Evolutionary conservation across 2,113 vertebrate species (phyloP).

Genomic region (Panthera uncia): DNA sequence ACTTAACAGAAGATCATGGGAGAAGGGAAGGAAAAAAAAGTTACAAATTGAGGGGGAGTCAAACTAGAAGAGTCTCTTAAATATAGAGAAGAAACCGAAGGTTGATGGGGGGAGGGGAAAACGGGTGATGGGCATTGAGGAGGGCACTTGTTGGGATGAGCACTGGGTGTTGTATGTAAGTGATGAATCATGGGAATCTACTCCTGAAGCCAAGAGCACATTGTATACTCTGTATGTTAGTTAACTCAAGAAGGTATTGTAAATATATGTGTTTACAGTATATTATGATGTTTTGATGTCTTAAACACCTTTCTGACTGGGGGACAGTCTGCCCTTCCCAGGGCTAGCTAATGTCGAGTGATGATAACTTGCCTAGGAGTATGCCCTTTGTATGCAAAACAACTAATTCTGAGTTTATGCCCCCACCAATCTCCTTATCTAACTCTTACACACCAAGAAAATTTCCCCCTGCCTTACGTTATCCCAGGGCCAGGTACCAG

Average conservation of each 20-base stretch:
- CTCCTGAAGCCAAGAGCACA: too few species aligned
- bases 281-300: not conserved
- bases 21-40: too few species aligned
- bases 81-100: too few species aligned
- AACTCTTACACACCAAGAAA: not conserved
- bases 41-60: too few species aligned
- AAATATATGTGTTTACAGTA: not conserved
- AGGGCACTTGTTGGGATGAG: too few species aligned
- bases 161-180: too few species aligned
- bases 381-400: not conserved
- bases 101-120: too few species aligned
- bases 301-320: not conserved
- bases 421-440: not conserved
- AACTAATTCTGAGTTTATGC: not conserved
- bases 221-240: too few species aligned
- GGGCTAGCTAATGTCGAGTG: not conserved
- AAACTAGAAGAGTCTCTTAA: too few species aligned
- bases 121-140: too few species aligned
- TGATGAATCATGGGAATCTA: too few species aligned
- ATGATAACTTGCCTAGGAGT: not conserved
- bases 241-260: not conserved
- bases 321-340: not conserved
- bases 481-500: not conserved
- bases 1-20: too few species aligned
- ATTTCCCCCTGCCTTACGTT: not conserved